Conservation (phyloP, 2,113 vertebrate genomes). For the Eleginops maclovinus region DNA sequence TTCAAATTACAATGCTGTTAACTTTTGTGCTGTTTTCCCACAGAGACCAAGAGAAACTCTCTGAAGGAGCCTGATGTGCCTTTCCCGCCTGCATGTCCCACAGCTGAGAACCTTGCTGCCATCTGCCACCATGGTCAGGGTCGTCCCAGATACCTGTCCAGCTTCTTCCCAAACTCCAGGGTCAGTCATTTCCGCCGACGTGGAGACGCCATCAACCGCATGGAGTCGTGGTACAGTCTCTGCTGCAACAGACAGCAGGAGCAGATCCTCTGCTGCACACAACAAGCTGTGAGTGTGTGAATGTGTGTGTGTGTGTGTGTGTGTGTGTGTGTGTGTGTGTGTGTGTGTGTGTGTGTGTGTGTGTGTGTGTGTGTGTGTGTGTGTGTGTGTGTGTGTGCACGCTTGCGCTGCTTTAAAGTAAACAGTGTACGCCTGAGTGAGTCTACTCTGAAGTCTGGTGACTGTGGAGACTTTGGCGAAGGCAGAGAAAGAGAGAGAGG, state of each 20-base stretch:
- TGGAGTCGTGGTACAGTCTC: constrained; percentile 74
- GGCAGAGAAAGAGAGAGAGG: constrained; percentile 45
- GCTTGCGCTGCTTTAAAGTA: constrained; percentile 65
- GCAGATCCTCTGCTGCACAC: constrained; percentile 78
- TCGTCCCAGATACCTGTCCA: constrained; percentile 71
- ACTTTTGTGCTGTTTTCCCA: constrained; percentile 9
- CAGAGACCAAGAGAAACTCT: constrained; percentile 26
- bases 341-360: too few species aligned
- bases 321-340: too few species aligned
- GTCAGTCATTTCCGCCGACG: constrained; percentile 81
- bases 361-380: too few species aligned
- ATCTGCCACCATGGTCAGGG: constrained; percentile 75
- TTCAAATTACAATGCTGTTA: not conserved
- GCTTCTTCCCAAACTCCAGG: constrained; percentile 77
- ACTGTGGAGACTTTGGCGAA: constrained; percentile 56
- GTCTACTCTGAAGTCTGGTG: constrained; percentile 69
- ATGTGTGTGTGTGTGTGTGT: too few species aligned
- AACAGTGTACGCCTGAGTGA: constrained; percentile 73
- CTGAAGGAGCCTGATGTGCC: constrained; percentile 43
- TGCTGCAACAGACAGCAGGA: constrained; percentile 73
- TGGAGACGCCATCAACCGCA: constrained; percentile 78
- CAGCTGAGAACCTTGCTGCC: constrained; percentile 62
- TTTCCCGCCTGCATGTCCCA: constrained; percentile 86
- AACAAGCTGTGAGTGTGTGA: constrained; percentile 83
- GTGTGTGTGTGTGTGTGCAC: not conserved